These are phyloP conservation scores for Chloroclysta siterata DNA, from an alignment of 2,888 invertebrate genomes.

Conservation along the genomic window DNA sequence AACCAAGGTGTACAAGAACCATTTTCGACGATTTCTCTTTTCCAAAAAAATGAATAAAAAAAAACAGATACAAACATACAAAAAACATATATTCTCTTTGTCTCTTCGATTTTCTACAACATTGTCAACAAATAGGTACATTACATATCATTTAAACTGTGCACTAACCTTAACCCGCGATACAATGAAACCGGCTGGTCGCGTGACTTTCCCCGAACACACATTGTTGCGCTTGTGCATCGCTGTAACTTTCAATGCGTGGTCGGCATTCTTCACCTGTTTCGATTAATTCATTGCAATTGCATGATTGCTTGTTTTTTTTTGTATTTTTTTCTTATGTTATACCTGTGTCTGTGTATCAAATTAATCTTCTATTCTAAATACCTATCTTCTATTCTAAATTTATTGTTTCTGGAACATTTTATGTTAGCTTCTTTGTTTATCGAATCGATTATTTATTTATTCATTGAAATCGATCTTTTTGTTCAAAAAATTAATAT, in stretches of 20 bases:
- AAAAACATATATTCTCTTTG: no score
- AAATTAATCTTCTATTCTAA: no score
- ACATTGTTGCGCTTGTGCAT: slow-evolving; percentile 31
- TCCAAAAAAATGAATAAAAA: no score
- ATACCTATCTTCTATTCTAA: no score
- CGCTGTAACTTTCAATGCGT: slow-evolving; percentile 36
- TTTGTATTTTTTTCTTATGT: background rate
- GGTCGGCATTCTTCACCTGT: slow-evolving; percentile 31
- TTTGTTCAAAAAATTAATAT: no score
- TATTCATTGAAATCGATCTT: background rate
- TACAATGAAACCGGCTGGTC: slow-evolving; percentile 28
- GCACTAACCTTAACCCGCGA: slow-evolving; percentile 32
- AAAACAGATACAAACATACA: no score
- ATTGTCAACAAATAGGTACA: no score
- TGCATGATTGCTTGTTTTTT: slow-evolving; percentile 1
- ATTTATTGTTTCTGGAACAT: slow-evolving; percentile 15
- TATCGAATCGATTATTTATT: background rate
- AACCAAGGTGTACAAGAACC: no score
- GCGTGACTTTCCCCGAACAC: slow-evolving; percentile 39
- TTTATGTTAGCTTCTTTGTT: slow-evolving; percentile 1
- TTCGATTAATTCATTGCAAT: slow-evolving; percentile 30
- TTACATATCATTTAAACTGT: background rate
- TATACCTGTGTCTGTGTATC: background rate
- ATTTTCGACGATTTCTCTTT: no score
- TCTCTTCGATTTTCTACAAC: no score